These are phyloP conservation scores for Chondrilla cf. caribensis DNA, from an alignment of 37 sponge, comb jelly and placozoan species.

Conservation along the genomic window DNA sequence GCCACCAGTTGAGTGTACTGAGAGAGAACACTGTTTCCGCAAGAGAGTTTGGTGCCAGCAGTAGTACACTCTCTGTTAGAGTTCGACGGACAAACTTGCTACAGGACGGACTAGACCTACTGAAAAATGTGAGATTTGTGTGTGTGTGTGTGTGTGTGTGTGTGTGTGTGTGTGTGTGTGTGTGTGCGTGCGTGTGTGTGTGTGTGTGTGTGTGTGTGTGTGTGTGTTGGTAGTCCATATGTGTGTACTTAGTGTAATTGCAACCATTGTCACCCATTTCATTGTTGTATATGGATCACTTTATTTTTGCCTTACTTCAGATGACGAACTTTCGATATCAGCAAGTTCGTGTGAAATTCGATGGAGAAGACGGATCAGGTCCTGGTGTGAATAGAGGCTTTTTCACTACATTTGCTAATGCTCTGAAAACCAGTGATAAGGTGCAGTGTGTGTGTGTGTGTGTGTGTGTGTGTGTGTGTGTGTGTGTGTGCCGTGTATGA, in stretches of 20 bases:
- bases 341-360: constrained; percentile 69
- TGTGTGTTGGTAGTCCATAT: too few species aligned
- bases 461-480: not conserved
- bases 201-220: too few species aligned
- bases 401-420: constrained; percentile 77
- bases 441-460: constrained; percentile 2
- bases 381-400: constrained; percentile 84
- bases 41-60: constrained; percentile 38
- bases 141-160: not conserved
- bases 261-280: too few species aligned
- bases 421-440: constrained; percentile 56
- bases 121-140: constrained; percentile 40
- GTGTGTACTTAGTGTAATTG: too few species aligned
- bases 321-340: constrained; percentile 49
- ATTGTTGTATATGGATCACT: too few species aligned
- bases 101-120: constrained; percentile 48
- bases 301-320: too few species aligned
- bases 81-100: constrained; percentile 56
- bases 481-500: not conserved
- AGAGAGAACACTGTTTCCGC: constrained; percentile 20
- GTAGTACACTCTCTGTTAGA: constrained; percentile 50
- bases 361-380: constrained; percentile 88
- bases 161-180: too few species aligned
- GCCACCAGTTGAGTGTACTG: constrained; percentile 55
- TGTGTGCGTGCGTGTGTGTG: too few species aligned